Conservation (phyloP, 1,140 invertebrate species). For the Brachionus rubens region DNA sequence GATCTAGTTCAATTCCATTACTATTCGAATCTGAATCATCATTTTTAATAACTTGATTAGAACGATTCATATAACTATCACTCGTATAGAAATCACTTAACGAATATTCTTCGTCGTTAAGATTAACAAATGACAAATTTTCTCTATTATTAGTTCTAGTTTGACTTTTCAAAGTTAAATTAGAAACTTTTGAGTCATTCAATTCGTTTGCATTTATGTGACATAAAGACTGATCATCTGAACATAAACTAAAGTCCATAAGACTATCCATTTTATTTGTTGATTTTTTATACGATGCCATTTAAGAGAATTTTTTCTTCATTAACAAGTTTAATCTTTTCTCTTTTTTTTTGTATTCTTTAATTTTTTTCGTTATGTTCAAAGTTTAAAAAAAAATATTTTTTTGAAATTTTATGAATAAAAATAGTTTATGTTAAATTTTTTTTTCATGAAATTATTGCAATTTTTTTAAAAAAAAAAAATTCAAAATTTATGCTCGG, state of each 20-base stretch:
- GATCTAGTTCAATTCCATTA: constrained; percentile 13
- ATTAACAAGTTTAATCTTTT: background rate
- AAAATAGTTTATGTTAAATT: constrained; percentile 31
- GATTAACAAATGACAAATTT: background rate
- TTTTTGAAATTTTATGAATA: background rate
- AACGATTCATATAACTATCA: background rate
- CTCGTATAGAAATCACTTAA: background rate
- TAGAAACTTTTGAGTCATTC: background rate
- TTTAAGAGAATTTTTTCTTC: no score
- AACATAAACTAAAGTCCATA: background rate
- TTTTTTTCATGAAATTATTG: background rate
- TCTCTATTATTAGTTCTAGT: background rate
- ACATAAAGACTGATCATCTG: background rate
- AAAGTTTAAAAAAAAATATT: background rate
- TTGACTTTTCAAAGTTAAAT: background rate
- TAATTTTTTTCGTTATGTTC: constrained; percentile 4
- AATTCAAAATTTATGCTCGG: no score
- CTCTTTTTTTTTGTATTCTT: background rate
- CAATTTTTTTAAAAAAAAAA: background rate
- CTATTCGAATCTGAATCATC: background rate
- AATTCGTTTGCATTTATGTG: background rate
- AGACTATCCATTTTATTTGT: background rate
- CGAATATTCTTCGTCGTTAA: background rate
- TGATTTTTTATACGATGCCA: background rate
- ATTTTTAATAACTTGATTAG: no score